Percentiles rank a stretch among this genome's conserved stretches.
phyloP scores from a whole-genome alignment of 2,113 vertebrate genomes.

The Halichoerus grypus region DNA sequence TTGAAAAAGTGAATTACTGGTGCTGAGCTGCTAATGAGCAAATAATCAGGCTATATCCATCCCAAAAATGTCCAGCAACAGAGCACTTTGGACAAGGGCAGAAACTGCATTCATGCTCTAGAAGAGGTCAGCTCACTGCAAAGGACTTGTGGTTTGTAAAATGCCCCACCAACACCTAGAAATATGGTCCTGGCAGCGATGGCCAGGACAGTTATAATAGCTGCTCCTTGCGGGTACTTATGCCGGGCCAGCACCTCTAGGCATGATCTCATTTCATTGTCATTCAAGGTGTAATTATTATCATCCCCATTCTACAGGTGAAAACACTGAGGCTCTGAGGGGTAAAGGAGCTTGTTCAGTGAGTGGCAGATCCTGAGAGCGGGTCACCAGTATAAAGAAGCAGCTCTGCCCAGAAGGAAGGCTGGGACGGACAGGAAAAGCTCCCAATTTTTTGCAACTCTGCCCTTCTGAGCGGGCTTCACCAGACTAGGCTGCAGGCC shows the following conservation, averaged over 20 bases:
- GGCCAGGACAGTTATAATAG: fast-evolving
- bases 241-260: neutral
- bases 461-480: neutral
- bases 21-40: neutral
- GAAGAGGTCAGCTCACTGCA: neutral
- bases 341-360: neutral
- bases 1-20: neutral
- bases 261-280: neutral
- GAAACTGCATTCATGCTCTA: neutral
- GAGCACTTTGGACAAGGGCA: neutral
- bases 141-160: neutral
- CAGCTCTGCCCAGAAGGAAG: neutral
- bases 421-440: neutral
- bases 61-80: neutral
- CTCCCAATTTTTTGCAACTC: neutral
- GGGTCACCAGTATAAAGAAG: neutral
- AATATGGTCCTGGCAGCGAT: fast-evolving
- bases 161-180: neutral
- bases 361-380: neutral
- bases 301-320: neutral
- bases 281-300: neutral
- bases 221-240: too few relatives aligned
- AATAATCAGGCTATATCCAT: neutral
- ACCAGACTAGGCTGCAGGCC: neutral
- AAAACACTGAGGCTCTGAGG: neutral